These are phyloP conservation scores for Drosophila melanocephala DNA, from an alignment of 2,888 invertebrate species.

Conservation along the genomic window DNA sequence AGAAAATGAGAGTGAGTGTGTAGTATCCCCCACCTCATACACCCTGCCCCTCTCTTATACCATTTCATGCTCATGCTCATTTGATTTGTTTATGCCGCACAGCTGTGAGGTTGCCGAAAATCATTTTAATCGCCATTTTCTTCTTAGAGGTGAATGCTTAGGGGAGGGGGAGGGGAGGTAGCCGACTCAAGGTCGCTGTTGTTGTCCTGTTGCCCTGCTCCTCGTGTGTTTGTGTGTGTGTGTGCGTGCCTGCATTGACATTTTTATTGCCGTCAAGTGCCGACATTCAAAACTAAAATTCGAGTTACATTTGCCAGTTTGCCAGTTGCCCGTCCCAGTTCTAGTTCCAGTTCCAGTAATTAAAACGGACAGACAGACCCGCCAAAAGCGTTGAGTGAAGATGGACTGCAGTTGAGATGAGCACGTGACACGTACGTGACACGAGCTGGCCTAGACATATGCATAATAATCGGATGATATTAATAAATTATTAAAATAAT, in stretches of 20 bases:
- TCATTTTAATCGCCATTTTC: conserved; percentile 54
- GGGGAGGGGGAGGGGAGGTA: not conserved
- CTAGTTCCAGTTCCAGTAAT: conserved; percentile 65
- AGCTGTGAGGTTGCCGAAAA: conserved; percentile 70
- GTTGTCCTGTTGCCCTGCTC: conserved; percentile 6
- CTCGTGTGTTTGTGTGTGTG: conserved; percentile 9
- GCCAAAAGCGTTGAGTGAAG: conserved; percentile 50
- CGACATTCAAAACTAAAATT: conserved; percentile 49
- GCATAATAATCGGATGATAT: not conserved
- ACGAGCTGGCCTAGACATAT: not conserved
- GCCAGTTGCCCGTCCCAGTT: conserved; percentile 17
- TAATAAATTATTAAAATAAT: not conserved
- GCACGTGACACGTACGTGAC: not conserved
- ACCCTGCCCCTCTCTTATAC: conserved; percentile 6
- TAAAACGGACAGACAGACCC: conserved; percentile 69
- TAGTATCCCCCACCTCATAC: not conserved
- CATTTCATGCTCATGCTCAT: conserved; percentile 37
- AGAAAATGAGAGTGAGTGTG: conserved; percentile 4
- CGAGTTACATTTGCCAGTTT: conserved; percentile 13
- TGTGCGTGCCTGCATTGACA: conserved; percentile 38
- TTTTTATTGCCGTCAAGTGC: conserved; percentile 61
- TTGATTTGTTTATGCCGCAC: conserved; percentile 75
- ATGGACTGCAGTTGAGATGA: conserved; percentile 25
- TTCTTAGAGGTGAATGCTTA: conserved; percentile 2
- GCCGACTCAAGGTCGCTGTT: conserved; percentile 43